These are phyloP conservation scores for Lumbricus terrestris DNA, from an alignment of 2,888 invertebrate genomes.

Conservation along the genomic window DNA sequence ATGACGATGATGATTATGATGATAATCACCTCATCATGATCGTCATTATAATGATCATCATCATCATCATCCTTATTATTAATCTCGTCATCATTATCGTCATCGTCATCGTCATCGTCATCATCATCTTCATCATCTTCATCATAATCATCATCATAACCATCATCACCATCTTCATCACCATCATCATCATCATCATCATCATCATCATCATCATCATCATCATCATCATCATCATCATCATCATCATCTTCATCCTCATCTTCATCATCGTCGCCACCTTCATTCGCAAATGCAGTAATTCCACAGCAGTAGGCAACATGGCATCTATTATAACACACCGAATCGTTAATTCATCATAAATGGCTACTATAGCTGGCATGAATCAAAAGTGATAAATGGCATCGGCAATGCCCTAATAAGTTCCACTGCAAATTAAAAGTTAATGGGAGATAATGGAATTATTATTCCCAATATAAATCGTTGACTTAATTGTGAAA, in stretches of 20 bases:
- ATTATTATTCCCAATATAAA: background rate
- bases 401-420: background rate
- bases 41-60: too few relatives aligned
- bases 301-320: background rate
- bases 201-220: background rate
- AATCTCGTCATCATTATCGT: background rate
- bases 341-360: background rate
- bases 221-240: constrained; percentile 21
- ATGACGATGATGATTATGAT: too few relatives aligned
- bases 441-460: background rate
- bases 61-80: constrained; percentile 4
- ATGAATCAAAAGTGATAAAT: background rate
- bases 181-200: constrained; percentile 17
- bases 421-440: background rate
- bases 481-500: background rate
- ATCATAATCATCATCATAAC: constrained; percentile 16
- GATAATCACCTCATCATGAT: too few relatives aligned
- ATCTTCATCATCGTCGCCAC: background rate
- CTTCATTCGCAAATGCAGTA: background rate
- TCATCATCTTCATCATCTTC: constrained; percentile 21
- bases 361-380: background rate
- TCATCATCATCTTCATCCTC: constrained; percentile 19
- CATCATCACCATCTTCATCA: constrained; percentile 16
- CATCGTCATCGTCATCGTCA: background rate
- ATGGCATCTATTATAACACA: too few relatives aligned